A percentile compares a stretch with the other conserved stretches of the same genome.
Conservation (phyloP, 2,113 vertebrate genomes). For the Pongo abelii region DNA sequence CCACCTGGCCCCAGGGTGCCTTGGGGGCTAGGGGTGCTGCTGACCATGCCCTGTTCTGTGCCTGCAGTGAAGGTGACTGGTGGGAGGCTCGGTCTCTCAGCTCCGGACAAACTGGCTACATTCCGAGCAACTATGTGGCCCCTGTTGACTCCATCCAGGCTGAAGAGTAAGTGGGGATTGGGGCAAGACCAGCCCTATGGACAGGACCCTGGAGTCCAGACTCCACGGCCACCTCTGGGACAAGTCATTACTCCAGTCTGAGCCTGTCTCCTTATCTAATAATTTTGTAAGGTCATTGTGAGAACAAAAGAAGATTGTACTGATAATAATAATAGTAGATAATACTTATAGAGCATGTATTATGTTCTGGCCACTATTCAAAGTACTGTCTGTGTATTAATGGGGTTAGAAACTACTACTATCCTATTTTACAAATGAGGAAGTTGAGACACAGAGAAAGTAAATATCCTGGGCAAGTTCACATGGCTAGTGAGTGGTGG, state of each 20-base stretch:
- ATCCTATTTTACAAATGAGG: constrained; percentile 15
- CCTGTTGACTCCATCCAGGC: constrained; percentile 97
- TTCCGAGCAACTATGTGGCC: constrained; percentile 98
- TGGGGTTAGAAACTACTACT: neutral
- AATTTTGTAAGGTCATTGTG: neutral
- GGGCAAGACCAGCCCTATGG: neutral
- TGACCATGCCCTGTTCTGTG: neutral
- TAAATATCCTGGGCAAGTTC: neutral
- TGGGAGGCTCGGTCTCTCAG: constrained; percentile 96
- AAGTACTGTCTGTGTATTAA: neutral
- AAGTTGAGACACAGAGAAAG: neutral
- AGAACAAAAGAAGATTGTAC: neutral
- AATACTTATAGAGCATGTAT: neutral
- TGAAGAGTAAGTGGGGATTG: constrained; percentile 91
- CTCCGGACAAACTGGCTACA: constrained; percentile 91
- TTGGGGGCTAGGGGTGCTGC: neutral
- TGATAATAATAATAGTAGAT: neutral
- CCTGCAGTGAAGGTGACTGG: constrained; percentile 95
- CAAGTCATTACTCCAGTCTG: neutral
- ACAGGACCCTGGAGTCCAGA: neutral
- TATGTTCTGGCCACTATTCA: neutral
- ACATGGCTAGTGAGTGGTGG: neutral
- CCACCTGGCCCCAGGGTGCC: neutral
- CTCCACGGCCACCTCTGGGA: neutral
- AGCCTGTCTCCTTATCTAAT: neutral